Base-by-base conservation (phyloP, 37 sponge, comb jelly and placozoan genomes). In the Beroe forskalii region DNA sequence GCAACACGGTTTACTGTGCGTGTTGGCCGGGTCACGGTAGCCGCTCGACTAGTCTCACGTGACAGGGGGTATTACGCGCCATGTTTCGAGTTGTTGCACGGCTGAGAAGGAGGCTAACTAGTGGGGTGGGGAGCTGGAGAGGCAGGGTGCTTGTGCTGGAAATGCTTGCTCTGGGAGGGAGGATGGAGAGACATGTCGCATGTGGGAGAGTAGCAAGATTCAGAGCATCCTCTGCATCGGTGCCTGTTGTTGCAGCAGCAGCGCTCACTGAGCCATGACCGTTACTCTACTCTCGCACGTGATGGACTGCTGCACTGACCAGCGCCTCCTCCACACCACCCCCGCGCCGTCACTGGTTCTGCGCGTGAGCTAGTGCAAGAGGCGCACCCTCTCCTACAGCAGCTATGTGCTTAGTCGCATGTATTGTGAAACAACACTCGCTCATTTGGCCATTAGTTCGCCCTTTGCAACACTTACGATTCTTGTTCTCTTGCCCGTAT, bases 361-460 rank as follows among this genome's bases (percentile, higher is more conserved):
- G 32, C 72, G 72, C 72, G 72, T 69, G 72, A 69, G 12, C 12
- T 37, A 69, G 72, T 69, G 72, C 33, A 27, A 69, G 72, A 69
- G 72, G 72, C 72, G 72, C 72, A 20, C 72, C 32, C 72, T 12
- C 28, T 69, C 33, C 72, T 27, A 48, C 55, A 48, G n/a, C n/a
- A 63, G 72, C 72, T 69, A 69, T 69, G 72, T 69, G 72, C 72
- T 69, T 69, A 69, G 72, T 69, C 72, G 72, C 72, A 69, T 69
- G 72, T 69, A 69, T 32, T 69, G 72, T 69, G 72, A 69, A 69
- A 69, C 72, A 32, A 27, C 27, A 69, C 72, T 69, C 72, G 32
- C 72, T 69, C 72, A 69, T 69, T 69, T 69, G 72, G 72, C 72
- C 72, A 69, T 69, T 69, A 69, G 72, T 69, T 69, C 72, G 72